Evolutionary conservation across 2,888 invertebrate species (phyloP), one percentile per base, ranked within the genome.

Genomic region (Agonopterix heracliana): DNA sequence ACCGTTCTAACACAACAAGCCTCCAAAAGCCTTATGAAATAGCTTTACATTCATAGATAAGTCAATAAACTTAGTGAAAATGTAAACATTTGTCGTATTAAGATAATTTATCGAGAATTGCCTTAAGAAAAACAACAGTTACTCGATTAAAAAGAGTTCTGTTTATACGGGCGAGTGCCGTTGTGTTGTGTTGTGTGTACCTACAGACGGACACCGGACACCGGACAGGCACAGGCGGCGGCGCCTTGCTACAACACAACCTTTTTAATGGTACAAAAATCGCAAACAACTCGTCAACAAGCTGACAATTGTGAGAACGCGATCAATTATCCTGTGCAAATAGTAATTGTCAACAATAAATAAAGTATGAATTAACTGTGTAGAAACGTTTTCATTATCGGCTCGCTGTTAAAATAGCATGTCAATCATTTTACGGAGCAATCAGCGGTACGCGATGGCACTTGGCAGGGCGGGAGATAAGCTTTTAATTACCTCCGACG

Each of bases 291-390:
- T 83, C 81, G 72, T 85, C 84, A 78, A 66, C 63, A 56, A 55
- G 51, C 74, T 83, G 87, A 87, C 85, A 82, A 84, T 87, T 86
- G 88, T 87, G 88, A 85, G 88, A 88, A 87, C 84, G 67, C 78
- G 81, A 81, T 87, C 86, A 87, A 87, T 88, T 88, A 87, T 85
- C 78, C 71, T 71, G 76, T 70, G 81, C 74, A 83, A 86, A 85
- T 86, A 84, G 78, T 81, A 83, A 84, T 86, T 80, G 84, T 81
- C 80, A 78, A 81, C 78, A 81, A 74, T 77, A 78, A 81, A 81
- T 79, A 81, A 76, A 76, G 71, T 74, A 78, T 72, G 74, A 79
- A 80, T 80, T 74, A 81, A 82, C 69, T 69, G 68, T 60, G 59
- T 55, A 68, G 64, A 69, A 76, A 83, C 80, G 77, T 82, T 82